These are phyloP conservation scores for Macrobrachium rosenbergii DNA, from an alignment of 1,140 invertebrate species.

Conservation along the genomic window DNA sequence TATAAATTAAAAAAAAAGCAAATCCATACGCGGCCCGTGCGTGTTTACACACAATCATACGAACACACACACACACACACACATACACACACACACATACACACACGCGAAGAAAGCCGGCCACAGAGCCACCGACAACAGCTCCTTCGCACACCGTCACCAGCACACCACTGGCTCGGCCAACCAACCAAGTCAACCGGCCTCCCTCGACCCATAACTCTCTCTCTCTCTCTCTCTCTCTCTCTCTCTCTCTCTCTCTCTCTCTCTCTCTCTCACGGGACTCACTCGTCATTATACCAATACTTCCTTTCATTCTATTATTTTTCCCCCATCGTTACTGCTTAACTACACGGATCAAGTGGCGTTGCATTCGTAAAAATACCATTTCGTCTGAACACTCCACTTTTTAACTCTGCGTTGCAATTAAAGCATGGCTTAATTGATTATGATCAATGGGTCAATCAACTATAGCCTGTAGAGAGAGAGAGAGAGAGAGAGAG, in stretches of 20 bases:
- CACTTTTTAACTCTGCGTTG: too few relatives aligned
- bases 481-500: background rate
- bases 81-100: too few relatives aligned
- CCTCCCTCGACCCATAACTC: background rate
- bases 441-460: too few relatives aligned
- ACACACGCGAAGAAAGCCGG: too few relatives aligned
- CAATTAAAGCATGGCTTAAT: too few relatives aligned
- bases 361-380: background rate
- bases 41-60: too few relatives aligned
- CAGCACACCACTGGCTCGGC: background rate
- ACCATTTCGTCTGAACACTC: background rate
- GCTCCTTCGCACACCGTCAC: background rate
- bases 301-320: background rate
- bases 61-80: too few relatives aligned
- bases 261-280: background rate
- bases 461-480: background rate
- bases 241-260: background rate
- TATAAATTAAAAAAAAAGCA: background rate
- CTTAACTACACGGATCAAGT: background rate
- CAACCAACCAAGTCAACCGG: background rate
- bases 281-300: background rate
- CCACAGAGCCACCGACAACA: background rate
- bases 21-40: too few relatives aligned
- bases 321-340: background rate
- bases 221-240: background rate